A percentile compares a stretch with the other conserved stretches of the same genome.
These are phyloP conservation scores for Lordiphosa mommai DNA, from an alignment of 1,140 invertebrate genomes.

Conservation along the genomic window DNA sequence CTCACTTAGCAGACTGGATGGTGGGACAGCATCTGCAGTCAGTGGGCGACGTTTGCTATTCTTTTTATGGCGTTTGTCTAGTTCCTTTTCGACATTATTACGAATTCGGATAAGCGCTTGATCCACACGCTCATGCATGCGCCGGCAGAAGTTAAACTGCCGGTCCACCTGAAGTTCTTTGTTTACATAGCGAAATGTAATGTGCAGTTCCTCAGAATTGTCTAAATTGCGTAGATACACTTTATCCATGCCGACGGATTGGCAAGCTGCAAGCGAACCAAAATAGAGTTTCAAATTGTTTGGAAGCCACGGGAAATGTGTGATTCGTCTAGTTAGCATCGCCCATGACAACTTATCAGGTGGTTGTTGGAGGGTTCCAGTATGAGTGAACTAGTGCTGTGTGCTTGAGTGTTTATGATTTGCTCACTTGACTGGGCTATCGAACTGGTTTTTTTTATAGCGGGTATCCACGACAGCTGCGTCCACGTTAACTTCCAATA, in stretches of 20 bases:
- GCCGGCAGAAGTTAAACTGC: slow-evolving; percentile 86
- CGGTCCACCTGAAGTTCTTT: slow-evolving; percentile 80
- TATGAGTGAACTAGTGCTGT: too few species aligned
- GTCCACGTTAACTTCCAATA: too few species aligned
- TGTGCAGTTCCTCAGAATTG: slow-evolving; percentile 78
- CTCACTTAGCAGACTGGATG: background rate
- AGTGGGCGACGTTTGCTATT: slow-evolving; percentile 6
- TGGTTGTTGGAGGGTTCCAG: too few species aligned
- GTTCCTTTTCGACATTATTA: slow-evolving; percentile 83
- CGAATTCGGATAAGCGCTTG: slow-evolving; percentile 83
- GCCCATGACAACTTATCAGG: too few species aligned
- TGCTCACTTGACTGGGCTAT: too few species aligned
- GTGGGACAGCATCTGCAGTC: background rate
- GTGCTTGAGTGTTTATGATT: too few species aligned
- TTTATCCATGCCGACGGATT: slow-evolving; percentile 79
- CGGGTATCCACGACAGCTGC: too few species aligned
- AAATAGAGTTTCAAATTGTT: too few species aligned
- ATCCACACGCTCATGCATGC: slow-evolving; percentile 82
- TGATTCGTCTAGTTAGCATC: too few species aligned
- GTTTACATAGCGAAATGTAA: slow-evolving; percentile 81
- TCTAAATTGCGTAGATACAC: slow-evolving; percentile 81
- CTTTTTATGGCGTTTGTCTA: slow-evolving; percentile 80
- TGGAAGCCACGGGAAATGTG: too few species aligned
- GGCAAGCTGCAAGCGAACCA: too few species aligned
- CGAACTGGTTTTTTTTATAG: too few species aligned